A percentile compares a stretch with the other conserved stretches of the same genome.
Conservation (phyloP, 1,140 invertebrate genomes). For the Lasaia peninsularis region DNA sequence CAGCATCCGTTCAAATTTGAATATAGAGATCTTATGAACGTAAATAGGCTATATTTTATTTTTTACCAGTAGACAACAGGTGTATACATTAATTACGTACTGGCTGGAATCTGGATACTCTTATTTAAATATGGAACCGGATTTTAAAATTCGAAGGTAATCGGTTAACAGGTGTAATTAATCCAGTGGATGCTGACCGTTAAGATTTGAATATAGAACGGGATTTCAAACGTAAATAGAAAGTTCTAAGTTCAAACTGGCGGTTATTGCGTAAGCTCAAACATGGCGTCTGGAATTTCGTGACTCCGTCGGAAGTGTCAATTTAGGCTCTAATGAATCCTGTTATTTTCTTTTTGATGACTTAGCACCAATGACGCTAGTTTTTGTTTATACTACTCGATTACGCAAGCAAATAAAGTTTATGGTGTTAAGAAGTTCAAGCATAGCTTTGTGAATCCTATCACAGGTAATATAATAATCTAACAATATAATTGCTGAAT, state of each 20-base stretch:
- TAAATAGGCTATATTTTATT: background rate
- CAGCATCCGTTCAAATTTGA: background rate
- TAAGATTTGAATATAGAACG: conserved; percentile 14
- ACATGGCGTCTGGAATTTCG: background rate
- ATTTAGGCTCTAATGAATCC: conserved; percentile 1
- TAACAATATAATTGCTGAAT: too few relatives aligned
- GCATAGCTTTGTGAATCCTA: too few relatives aligned
- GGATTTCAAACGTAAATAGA: conserved; percentile 18
- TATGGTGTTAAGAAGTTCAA: too few relatives aligned
- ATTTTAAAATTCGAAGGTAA: conserved; percentile 2
- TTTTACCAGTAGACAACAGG: background rate
- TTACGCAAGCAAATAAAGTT: too few relatives aligned
- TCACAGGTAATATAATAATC: too few relatives aligned
- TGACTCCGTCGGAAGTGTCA: conserved; percentile 1
- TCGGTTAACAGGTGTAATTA: background rate
- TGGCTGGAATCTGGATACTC: conserved; percentile 3
- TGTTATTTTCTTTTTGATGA: background rate
- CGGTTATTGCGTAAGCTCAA: conserved; percentile 16
- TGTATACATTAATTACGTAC: conserved; percentile 1
- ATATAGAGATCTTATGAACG: background rate
- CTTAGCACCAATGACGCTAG: background rate
- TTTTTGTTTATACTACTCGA: too few relatives aligned
- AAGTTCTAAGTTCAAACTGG: conserved; percentile 20
- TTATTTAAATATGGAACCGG: conserved; percentile 15
- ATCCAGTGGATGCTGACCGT: conserved; percentile 6